Conservation (phyloP, 2,888 invertebrate species). For the Drosophila atripex region DNA sequence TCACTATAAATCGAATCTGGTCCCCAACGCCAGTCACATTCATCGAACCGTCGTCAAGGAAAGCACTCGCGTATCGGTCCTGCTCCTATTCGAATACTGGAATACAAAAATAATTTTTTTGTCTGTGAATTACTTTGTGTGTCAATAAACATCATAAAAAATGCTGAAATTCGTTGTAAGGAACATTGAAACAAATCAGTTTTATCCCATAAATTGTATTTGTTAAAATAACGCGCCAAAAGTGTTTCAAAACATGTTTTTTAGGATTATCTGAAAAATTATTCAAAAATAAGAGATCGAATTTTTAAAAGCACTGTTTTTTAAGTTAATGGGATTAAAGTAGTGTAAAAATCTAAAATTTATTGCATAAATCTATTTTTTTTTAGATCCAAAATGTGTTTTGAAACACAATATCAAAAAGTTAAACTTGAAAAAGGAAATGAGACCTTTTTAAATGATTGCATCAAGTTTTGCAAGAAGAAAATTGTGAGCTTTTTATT, state of each 20-base stretch:
- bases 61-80: conserved; percentile 53
- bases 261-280: background rate
- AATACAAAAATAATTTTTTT: conserved; percentile 17
- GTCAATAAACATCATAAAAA: conserved; percentile 34
- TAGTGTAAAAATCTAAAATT: background rate
- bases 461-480: background rate
- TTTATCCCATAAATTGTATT: no score
- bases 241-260: background rate
- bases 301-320: background rate
- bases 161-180: conserved; percentile 83
- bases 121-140: conserved; percentile 28
- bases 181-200: conserved; percentile 15
- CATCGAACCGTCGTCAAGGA: conserved; percentile 77
- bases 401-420: background rate
- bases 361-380: no score
- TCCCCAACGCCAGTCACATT: conserved; percentile 80
- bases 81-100: background rate
- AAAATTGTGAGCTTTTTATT: background rate
- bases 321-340: background rate
- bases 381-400: background rate
- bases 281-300: background rate
- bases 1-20: conserved; percentile 84
- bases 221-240: background rate
- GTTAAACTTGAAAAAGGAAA: background rate
- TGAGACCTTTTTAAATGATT: background rate